A percentile compares a stretch with the other conserved stretches of the same genome.
phyloP scores from a whole-genome alignment of 2,797 vertebrate genomes.

The Antennarius maculatus region DNA sequence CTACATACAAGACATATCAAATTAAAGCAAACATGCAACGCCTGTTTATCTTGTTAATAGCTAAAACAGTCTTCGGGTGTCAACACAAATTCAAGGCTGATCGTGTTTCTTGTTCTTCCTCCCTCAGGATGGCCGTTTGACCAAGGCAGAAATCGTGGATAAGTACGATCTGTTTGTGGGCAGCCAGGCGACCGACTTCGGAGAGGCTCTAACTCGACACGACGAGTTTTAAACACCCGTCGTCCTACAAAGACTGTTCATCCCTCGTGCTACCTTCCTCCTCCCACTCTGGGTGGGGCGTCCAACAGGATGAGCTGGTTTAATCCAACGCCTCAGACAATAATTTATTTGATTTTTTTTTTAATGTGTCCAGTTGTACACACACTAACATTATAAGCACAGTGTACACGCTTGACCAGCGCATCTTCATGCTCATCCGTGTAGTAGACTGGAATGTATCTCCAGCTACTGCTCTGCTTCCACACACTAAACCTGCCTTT shows the following conservation, averaged over 20 bases:
- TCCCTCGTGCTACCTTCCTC: constrained; percentile 42
- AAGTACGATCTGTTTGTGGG: constrained; percentile 98
- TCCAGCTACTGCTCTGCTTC: constrained; percentile 48
- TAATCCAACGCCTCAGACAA: constrained; percentile 71
- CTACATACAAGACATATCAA: background rate
- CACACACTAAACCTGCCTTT: constrained; percentile 16
- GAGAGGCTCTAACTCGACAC: constrained; percentile 94
- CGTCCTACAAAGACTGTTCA: constrained; percentile 61
- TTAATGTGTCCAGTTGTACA: constrained; percentile 69
- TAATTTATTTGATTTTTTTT: constrained; percentile 89
- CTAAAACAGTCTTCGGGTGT: background rate
- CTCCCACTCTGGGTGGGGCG: constrained; percentile 21
- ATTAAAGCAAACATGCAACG: background rate
- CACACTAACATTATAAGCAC: constrained; percentile 37
- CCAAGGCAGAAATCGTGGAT: constrained; percentile 93
- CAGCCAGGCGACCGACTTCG: constrained; percentile 98
- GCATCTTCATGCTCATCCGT: constrained; percentile 37
- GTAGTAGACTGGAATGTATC: constrained; percentile 28
- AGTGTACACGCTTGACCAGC: constrained; percentile 33
- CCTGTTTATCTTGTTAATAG: background rate
- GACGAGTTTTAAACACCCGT: constrained; percentile 88
- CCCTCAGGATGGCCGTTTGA: constrained; percentile 89
- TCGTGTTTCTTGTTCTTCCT: constrained; percentile 13
- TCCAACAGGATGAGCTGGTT: constrained; percentile 38
- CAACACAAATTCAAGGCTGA: background rate